Base-by-base conservation (phyloP, 2,113 vertebrate species). In the Nettapus auritus region DNA sequence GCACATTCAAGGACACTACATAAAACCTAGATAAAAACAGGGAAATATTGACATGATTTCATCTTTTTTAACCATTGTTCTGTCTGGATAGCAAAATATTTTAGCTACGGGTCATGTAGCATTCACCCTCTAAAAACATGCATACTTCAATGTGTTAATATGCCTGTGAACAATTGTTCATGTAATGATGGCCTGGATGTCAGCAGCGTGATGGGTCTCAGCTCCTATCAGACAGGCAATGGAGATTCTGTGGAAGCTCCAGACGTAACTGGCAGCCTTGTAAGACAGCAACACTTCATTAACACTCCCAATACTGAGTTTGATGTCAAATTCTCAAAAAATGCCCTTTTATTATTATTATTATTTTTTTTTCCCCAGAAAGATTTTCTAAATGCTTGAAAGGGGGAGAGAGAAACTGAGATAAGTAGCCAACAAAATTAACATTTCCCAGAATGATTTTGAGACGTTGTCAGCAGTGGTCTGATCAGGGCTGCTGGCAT, bases 191-290 rank as follows among this genome's bases (percentile, higher is more conserved):
- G 33, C 29, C 60, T 68, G 40, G 70, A 48, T 34, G 5, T n/a
- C 63, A 82, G 67, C 48, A 86, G 33, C 13, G 29, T 0, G 1
- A 28, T 0, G 0, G 15, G 8, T 44, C 42, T 67, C 1, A 0
- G 14, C 21, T 91, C 46, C 11, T 38, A 40, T 40, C 67, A 70
- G 57, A 66, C 0, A 59, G 31, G 29, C 34, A 55, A 8, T 8
- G 10, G 40, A 90, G n/a, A 59, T 64, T 60, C 52, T 90, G 23
- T 25, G 25, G 53, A 90, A 66, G 23, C 44, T 90, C 50, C 36
- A 81, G 68, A 85, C 21, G 46, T 26, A 91, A 88, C 18, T 63
- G 28, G 31, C 42, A 84, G 52, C 25, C 36, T n/a, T 63, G 42
- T 78, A 86, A 86, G 63, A 67, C 25, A 77, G 31, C 6, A 52